Percentiles rank a stretch among this genome's conserved stretches.
Evolutionary conservation across 2,888 invertebrate genomes (phyloP).

Genomic region (Gymnocheta viridis): DNA sequence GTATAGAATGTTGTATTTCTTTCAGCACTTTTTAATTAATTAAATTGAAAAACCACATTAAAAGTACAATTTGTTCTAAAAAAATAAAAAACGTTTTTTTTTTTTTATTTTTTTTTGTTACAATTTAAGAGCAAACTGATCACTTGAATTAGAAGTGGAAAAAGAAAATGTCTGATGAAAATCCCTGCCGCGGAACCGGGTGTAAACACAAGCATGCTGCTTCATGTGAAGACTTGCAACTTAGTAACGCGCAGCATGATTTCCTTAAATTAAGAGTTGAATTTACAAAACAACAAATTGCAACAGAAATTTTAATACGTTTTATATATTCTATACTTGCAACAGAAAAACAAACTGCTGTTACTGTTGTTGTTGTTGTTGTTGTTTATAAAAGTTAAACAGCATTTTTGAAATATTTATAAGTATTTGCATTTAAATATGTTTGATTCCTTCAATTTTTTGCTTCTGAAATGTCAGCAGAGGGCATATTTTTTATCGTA

Average conservation of each 20-base stretch:
- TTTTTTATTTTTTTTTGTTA: background rate
- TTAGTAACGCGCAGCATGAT: slow-evolving; percentile 42
- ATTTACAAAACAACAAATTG: slow-evolving; percentile 12
- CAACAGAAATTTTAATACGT: background rate
- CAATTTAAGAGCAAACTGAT: slow-evolving; percentile 33
- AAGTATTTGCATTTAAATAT: too few relatives aligned
- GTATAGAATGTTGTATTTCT: slow-evolving; percentile 66
- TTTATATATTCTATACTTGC: background rate
- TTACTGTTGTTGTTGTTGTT: too few relatives aligned
- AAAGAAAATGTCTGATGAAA: background rate
- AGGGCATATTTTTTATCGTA: too few relatives aligned
- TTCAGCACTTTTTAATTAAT: slow-evolving; percentile 66
- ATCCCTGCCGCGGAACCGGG: slow-evolving; percentile 23
- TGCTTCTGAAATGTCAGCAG: too few relatives aligned
- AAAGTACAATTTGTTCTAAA: background rate
- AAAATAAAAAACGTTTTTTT: background rate
- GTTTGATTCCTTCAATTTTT: too few relatives aligned
- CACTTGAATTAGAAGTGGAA: slow-evolving; percentile 12
- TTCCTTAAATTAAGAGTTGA: background rate
- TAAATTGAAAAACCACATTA: slow-evolving; percentile 39
- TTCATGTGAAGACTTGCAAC: background rate
- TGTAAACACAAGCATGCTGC: slow-evolving; percentile 15
- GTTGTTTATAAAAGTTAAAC: too few relatives aligned
- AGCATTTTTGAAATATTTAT: too few relatives aligned
- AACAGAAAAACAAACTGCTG: background rate